These are phyloP conservation scores for Hypomesus transpacificus DNA, from an alignment of 2,113 vertebrate species.

Conservation along the genomic window DNA sequence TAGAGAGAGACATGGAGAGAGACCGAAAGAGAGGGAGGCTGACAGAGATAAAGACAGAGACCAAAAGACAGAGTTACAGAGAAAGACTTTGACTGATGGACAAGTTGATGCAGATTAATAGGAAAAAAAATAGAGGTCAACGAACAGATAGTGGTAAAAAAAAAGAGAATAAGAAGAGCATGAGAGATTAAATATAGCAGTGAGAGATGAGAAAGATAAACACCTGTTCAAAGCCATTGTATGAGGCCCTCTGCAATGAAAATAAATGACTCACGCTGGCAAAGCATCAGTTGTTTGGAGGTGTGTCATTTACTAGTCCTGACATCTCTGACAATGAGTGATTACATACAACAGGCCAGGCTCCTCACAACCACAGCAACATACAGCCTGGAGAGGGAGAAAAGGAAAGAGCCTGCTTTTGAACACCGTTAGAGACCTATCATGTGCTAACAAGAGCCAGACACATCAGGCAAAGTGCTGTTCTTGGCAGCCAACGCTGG, in stretches of 20 bases:
- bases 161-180: background rate
- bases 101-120: background rate
- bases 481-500: slow-evolving; percentile 61
- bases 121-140: background rate
- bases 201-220: slow-evolving; percentile 38
- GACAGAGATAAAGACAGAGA: background rate
- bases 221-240: slow-evolving; percentile 58
- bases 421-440: slow-evolving; percentile 53
- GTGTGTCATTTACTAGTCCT: slow-evolving; percentile 52
- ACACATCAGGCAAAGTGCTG: slow-evolving; percentile 63
- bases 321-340: slow-evolving; percentile 48
- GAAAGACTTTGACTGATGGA: slow-evolving; percentile 12
- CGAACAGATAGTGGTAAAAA: background rate
- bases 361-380: slow-evolving; percentile 50
- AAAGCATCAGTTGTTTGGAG: slow-evolving; percentile 53
- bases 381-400: slow-evolving; percentile 31
- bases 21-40: background rate
- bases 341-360: slow-evolving; percentile 40
- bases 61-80: slow-evolving; percentile 29
- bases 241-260: slow-evolving; percentile 13
- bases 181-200: slow-evolving; percentile 4
- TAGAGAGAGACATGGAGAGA: background rate
- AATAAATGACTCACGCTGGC: slow-evolving; percentile 48
- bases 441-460: slow-evolving; percentile 64
- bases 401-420: slow-evolving; percentile 31